A percentile compares a stretch with the other conserved stretches of the same genome.
These are phyloP conservation scores for Busseola fusca DNA, from an alignment of 2,888 invertebrate genomes.

Conservation along the genomic window DNA sequence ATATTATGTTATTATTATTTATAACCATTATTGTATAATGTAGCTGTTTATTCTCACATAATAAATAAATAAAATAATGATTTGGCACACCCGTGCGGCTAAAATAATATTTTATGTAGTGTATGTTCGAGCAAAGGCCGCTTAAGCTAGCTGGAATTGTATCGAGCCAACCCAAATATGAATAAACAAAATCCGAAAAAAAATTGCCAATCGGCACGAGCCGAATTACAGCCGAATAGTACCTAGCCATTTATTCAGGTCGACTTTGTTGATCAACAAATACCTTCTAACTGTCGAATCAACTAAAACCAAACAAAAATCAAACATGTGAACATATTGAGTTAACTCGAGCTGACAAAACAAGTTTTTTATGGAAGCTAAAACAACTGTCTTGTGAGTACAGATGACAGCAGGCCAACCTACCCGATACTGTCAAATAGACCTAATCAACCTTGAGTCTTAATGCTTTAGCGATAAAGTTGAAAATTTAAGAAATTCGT, in stretches of 20 bases:
- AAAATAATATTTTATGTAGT: background rate
- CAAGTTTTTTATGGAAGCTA: background rate
- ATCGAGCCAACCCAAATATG: background rate
- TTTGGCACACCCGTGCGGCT: background rate
- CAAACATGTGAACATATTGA: background rate
- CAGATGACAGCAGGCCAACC: too few relatives aligned
- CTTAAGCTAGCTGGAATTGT: background rate
- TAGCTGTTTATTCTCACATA: too few relatives aligned
- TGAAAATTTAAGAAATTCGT: too few relatives aligned
- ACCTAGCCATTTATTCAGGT: background rate
- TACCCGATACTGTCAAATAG: too few relatives aligned
- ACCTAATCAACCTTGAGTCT: too few relatives aligned
- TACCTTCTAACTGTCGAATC: background rate
- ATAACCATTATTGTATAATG: too few relatives aligned
- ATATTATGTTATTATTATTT: too few relatives aligned
- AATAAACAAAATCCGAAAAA: background rate
- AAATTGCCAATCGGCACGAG: background rate
- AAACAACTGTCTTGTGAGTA: background rate
- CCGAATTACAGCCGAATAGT: background rate
- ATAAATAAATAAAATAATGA: background rate
- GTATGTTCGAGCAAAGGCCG: background rate
- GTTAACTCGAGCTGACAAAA: background rate
- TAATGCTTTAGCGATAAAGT: too few relatives aligned
- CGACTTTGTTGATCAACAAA: background rate
- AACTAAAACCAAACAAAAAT: background rate